These are phyloP conservation scores for Lanius collurio DNA, from an alignment of 2,113 vertebrate genomes.

Conservation along the genomic window DNA sequence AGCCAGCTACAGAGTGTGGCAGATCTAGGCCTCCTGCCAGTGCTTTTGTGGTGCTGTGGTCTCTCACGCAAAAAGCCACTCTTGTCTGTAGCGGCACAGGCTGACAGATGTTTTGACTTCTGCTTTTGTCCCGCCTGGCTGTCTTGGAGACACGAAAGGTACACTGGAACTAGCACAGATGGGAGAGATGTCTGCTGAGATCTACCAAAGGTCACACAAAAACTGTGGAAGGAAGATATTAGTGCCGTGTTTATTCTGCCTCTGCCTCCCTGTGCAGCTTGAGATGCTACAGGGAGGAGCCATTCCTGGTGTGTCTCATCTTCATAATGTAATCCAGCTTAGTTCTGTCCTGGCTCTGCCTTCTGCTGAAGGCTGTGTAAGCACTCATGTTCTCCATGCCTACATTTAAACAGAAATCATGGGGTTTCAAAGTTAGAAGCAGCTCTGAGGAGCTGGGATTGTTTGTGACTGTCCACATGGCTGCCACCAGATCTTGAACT, in stretches of 20 bases:
- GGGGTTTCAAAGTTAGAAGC: not conserved
- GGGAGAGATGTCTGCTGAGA: not conserved
- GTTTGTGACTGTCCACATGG: not conserved
- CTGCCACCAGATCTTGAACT: not conserved
- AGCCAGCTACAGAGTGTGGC: slow-evolving; percentile 5
- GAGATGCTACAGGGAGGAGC: not conserved
- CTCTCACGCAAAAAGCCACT: slow-evolving; percentile 33
- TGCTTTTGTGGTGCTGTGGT: not conserved
- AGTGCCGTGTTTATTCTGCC: not conserved
- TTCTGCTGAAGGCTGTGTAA: not conserved
- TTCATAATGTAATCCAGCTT: not conserved
- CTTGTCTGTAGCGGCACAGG: not conserved
- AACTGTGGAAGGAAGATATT: not conserved
- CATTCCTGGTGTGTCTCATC: not conserved
- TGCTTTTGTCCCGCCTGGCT: not conserved
- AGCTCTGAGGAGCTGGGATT: not conserved
- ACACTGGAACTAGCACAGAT: not conserved
- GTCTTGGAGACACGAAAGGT: not conserved
- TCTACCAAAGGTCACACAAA: not conserved
- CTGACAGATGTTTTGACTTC: slow-evolving; percentile 43
- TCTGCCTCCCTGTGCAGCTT: not conserved
- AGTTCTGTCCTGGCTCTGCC: not conserved
- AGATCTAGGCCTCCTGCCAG: slow-evolving; percentile 42
- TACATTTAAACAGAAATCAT: not conserved
- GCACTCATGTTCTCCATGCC: fast-evolving